Conservation (phyloP, 2,888 invertebrate species). For the Pseudolycoriella hygida region DNA sequence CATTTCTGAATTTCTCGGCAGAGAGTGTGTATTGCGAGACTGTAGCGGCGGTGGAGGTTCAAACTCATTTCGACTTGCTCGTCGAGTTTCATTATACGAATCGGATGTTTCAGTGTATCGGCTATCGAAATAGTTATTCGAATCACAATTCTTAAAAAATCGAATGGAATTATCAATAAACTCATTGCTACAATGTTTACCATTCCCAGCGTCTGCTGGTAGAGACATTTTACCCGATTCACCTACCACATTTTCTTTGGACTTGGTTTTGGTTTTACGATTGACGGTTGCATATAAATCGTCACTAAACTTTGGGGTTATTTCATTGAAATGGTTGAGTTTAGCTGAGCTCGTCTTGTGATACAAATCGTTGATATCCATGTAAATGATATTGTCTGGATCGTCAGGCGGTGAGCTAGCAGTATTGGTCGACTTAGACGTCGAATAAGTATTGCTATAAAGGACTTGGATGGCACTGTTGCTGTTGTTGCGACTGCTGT, state of each 20-base stretch:
- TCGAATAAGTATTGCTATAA: conserved; percentile 32
- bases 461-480: conserved; percentile 23
- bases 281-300: conserved; percentile 30
- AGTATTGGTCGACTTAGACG: conserved; percentile 29
- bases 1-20: conserved; percentile 11
- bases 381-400: conserved; percentile 27
- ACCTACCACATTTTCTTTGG: conserved; percentile 1
- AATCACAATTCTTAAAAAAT: conserved; percentile 15
- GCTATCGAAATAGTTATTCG: background rate
- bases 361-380: conserved; percentile 28
- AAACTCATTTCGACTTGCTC: background rate
- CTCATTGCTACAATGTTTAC: conserved; percentile 27
- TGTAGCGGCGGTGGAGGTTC: conserved; percentile 1
- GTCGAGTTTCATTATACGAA: background rate
- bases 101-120: background rate
- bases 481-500: conserved; percentile 22
- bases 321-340: conserved; percentile 1
- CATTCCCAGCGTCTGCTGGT: conserved; percentile 13
- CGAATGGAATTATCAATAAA: conserved; percentile 28
- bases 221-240: background rate
- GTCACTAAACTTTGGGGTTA: conserved; percentile 15
- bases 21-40: background rate
- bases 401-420: conserved; percentile 23
- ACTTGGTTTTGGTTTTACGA: conserved; percentile 27
- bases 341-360: conserved; percentile 11